These are phyloP conservation scores for Coregonus sp. DNA, from an alignment of 2,797 vertebrate genomes.

Conservation along the genomic window DNA sequence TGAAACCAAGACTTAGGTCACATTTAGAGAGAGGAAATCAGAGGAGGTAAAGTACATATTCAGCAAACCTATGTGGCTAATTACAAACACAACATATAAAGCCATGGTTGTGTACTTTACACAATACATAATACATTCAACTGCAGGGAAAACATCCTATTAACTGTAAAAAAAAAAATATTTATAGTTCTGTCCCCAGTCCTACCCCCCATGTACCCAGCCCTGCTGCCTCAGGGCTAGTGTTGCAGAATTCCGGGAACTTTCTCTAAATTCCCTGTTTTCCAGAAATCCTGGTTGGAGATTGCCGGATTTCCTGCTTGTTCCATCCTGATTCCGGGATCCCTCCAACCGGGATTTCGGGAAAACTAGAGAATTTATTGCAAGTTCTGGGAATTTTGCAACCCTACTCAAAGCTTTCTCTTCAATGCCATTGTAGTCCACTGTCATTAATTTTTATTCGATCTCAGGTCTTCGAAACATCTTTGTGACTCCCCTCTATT, in stretches of 20 bases:
- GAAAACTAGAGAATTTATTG: too few species aligned
- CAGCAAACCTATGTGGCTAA: constrained; percentile 29
- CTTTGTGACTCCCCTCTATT: not conserved
- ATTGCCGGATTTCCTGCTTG: too few species aligned
- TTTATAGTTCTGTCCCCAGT: not conserved
- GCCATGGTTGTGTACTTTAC: constrained; percentile 16
- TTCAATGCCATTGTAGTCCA: not conserved
- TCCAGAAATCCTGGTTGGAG: too few species aligned
- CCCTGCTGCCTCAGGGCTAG: not conserved
- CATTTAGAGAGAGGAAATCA: constrained; percentile 15
- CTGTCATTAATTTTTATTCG: too few species aligned
- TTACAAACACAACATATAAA: constrained; percentile 21
- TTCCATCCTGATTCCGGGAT: too few species aligned
- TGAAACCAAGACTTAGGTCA: constrained; percentile 19
- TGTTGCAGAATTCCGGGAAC: too few species aligned
- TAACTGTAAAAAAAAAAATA: not conserved
- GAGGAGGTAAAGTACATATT: constrained; percentile 10
- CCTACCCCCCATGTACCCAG: not conserved
- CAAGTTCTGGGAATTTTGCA: too few species aligned
- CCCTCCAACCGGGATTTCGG: too few species aligned
- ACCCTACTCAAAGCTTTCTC: not conserved
- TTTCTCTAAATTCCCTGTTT: too few species aligned
- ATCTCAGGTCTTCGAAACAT: not conserved
- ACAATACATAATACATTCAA: constrained; percentile 15
- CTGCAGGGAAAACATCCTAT: not conserved